phyloP scores from a whole-genome alignment of 2,888 invertebrate genomes.

The Hartigia nigra region DNA sequence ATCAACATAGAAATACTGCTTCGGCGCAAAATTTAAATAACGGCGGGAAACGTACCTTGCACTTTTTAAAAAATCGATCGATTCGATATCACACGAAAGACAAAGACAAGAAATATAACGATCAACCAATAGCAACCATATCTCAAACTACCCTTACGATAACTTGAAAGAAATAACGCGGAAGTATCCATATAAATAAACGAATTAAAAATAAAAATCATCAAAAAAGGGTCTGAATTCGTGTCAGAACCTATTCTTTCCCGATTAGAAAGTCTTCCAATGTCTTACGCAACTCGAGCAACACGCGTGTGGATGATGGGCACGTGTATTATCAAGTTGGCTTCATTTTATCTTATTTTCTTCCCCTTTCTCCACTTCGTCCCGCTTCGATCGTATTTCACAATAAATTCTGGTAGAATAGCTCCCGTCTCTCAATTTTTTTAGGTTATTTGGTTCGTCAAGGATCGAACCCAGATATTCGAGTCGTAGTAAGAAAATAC shows the following conservation, averaged over 20 bases:
- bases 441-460: neutral
- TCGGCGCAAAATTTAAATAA: no score
- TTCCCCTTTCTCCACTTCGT: neutral
- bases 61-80: no score
- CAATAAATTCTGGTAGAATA: neutral
- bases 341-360: neutral
- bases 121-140: no score
- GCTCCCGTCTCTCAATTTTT: neutral
- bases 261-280: neutral
- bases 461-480: neutral
- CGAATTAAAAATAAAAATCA: no score
- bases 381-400: neutral
- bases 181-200: no score
- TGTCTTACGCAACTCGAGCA: neutral
- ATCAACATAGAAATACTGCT: no score
- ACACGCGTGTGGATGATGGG: neutral
- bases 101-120: no score
- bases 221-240: neutral
- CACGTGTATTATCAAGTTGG: neutral
- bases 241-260: neutral
- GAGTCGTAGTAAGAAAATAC: constrained; percentile 46
- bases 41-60: no score
- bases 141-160: no score
- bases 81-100: no score
- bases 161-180: no score